Percentiles rank a stretch among this genome's conserved stretches.
These are phyloP conservation scores for Sinocyclocheilus rhinocerous DNA, from an alignment of 2,113 vertebrate genomes.

Conservation along the genomic window DNA sequence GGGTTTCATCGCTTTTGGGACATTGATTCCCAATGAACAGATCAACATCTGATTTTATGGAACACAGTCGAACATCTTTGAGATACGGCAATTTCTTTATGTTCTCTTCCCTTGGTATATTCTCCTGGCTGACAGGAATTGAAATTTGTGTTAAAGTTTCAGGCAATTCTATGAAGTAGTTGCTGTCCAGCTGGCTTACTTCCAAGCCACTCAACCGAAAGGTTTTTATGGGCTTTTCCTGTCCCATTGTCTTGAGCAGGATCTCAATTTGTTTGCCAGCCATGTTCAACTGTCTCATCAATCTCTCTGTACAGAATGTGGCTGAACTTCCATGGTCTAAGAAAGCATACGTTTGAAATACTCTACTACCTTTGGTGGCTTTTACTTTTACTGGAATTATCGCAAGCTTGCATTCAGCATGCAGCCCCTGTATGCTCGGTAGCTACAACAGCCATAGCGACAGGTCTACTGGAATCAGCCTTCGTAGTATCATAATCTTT, in stretches of 20 bases:
- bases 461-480: too few relatives aligned
- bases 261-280: background rate
- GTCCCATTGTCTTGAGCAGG: background rate
- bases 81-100: slow-evolving; percentile 32
- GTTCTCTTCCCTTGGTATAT: background rate
- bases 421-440: too few relatives aligned
- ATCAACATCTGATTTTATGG: background rate
- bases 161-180: slow-evolving; percentile 17
- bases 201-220: background rate
- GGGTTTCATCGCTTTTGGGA: slow-evolving; percentile 1
- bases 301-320: too few relatives aligned
- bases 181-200: background rate
- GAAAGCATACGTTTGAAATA: too few relatives aligned
- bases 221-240: slow-evolving; percentile 26
- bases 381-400: too few relatives aligned
- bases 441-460: too few relatives aligned
- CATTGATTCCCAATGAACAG: slow-evolving; percentile 9
- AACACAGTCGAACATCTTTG: background rate
- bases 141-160: slow-evolving; percentile 21
- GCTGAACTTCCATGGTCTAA: too few relatives aligned
- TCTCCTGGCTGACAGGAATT: background rate
- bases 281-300: background rate
- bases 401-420: too few relatives aligned
- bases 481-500: too few relatives aligned
- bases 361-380: too few relatives aligned